Conservation (phyloP, 1,140 invertebrate genomes). For the Meteorus sp. region DNA sequence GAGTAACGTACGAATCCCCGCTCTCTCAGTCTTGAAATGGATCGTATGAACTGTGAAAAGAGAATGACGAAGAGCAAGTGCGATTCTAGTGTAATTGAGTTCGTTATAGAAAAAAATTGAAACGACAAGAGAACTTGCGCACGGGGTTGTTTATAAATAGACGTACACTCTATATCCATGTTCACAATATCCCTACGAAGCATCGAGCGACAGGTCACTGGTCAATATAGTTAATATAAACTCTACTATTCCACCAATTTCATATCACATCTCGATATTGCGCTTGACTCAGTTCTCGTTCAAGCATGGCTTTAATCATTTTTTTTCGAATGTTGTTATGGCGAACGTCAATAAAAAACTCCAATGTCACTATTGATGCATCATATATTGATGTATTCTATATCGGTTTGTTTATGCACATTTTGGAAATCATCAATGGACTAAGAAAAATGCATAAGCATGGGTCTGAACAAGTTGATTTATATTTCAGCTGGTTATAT, state of each 20-base stretch:
- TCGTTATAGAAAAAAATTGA: constrained; percentile 22
- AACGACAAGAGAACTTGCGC: too few species aligned
- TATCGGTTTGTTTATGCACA: too few species aligned
- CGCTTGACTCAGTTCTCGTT: constrained; percentile 6
- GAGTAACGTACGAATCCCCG: neutral
- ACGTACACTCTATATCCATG: constrained; percentile 56
- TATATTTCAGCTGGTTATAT: too few species aligned
- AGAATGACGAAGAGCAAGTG: neutral
- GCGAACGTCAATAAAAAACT: neutral
- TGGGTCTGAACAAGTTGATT: too few species aligned
- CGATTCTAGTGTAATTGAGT: constrained; percentile 7
- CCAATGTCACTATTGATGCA: neutral
- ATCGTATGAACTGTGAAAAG: neutral
- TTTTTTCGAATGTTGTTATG: neutral
- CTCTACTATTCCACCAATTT: constrained; percentile 26
- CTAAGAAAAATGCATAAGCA: too few species aligned
- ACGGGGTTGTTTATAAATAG: constrained; percentile 52
- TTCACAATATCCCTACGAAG: constrained; percentile 43
- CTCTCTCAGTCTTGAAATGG: too few species aligned
- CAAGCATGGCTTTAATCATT: neutral
- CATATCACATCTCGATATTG: constrained; percentile 6
- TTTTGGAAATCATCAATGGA: too few species aligned
- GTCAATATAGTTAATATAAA: constrained; percentile 49
- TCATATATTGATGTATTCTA: too few species aligned
- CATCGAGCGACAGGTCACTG: constrained; percentile 53